Percentiles rank a stretch among this genome's conserved stretches.
These are phyloP conservation scores for Xiphophorus couchianus DNA, from an alignment of 2,113 vertebrate species.

Conservation along the genomic window DNA sequence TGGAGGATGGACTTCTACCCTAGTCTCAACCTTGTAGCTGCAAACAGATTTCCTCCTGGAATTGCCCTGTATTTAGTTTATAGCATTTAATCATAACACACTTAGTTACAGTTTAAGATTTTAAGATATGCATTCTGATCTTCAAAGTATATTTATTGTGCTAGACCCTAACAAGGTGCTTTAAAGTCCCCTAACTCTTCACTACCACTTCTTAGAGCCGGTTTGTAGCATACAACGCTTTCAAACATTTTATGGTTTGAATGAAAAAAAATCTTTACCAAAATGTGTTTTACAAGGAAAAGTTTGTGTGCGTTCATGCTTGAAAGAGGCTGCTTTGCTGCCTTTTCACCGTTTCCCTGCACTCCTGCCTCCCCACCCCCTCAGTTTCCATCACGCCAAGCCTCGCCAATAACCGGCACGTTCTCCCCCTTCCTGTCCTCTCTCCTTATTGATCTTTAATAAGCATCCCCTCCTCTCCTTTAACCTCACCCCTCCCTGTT, in stretches of 20 bases:
- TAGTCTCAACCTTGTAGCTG: neutral
- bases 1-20: neutral
- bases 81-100: neutral
- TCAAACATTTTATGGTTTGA: slow-evolving; percentile 3
- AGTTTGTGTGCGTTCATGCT: slow-evolving; percentile 31
- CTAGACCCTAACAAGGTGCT: neutral
- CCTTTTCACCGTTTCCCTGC: slow-evolving; percentile 62
- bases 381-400: slow-evolving; percentile 46
- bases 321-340: slow-evolving; percentile 30
- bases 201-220: neutral
- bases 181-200: neutral
- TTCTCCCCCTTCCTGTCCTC: slow-evolving; percentile 48
- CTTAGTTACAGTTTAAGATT: neutral
- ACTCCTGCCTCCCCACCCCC: slow-evolving; percentile 15
- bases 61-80: neutral
- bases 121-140: neutral
- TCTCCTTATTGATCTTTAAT: slow-evolving; percentile 76
- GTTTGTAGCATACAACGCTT: slow-evolving; percentile 35
- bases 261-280: slow-evolving; percentile 27
- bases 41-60: no score
- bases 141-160: neutral
- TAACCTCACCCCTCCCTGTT: slow-evolving; percentile 35
- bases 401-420: slow-evolving; percentile 25
- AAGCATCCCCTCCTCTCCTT: slow-evolving; percentile 48
- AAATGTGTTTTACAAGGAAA: slow-evolving; percentile 43